Evolutionary conservation across 2,113 vertebrate species (phyloP), one percentile per base, ranked within the genome.

Genomic region (Austrofundulus limnaeus): DNA sequence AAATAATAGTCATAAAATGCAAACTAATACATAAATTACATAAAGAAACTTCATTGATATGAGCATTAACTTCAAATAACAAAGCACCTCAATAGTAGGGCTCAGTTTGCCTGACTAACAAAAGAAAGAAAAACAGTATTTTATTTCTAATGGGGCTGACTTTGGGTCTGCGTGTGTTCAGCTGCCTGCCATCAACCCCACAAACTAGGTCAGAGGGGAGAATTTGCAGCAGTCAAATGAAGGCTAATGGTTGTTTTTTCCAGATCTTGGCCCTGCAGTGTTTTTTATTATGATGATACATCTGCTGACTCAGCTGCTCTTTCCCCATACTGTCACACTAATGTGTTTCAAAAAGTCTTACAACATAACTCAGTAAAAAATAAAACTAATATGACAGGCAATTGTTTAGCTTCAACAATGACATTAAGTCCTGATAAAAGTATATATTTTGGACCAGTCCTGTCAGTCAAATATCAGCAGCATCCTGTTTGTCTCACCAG

Each of bases 161-260:
- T 75, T 61, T 41, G 60, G 58, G 58, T 54, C 66, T 47, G 65
- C 72, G 73, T 54, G 5, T 79, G 76, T 80, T 85, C 61, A 70
- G 70, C 58, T 45, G 37, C 63, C 38, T 19, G 77, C 85, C 87
- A 87, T 61, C 54, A 83, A 69, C 61, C 68, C 57, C 12, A 69
- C 66, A 77, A 87, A 77, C 73, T 86, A 75, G 86, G 85, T 88
- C 86, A 88, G 62, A 60, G 71, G 70, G 77, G 75, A 81, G 63
- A 60, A 46, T 59, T 87, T 72, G 66, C 78, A 84, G 78, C 55
- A 46, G 82, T 78, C 78, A 70, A 72, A 82, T 81, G 67, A 81
- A 68, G 57, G 43, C 66, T 83, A 82, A 87, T 77, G 77, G 59
- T 82, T 80, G 55, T 21, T 43, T 85, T 83, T 88, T 84, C 76